Base-by-base conservation (phyloP, 1,140 invertebrate genomes). In the Hestina assimilis region DNA sequence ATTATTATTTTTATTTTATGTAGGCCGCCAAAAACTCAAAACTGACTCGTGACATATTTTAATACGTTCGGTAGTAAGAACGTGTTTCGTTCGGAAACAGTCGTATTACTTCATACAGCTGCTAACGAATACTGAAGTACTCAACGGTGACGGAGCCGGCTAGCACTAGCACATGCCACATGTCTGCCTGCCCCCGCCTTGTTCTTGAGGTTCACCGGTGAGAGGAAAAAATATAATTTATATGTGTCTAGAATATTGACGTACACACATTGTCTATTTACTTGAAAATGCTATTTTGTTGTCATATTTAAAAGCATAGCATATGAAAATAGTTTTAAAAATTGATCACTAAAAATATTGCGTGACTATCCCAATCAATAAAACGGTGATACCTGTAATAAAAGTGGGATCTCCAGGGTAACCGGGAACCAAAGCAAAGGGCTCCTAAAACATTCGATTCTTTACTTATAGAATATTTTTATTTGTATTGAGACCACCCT, bases 361-460 rank as follows among this genome's bases (percentile, higher is more conserved):
- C 69, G 63, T 64, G 66, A 54, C 54, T 54, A 26, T 12, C 24
- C 14, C 53, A 63, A 77, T 80, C 74, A 65, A 80, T 76, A 76
- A n/a, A 38, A 41, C 29, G 46, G 20, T 56, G 54, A 38, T 63
- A 55, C 29, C 47, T 8, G 42, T 46, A 21, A 14, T 53, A 59
- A 65, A 38, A 33, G 24, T 43, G 59, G 75, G 72, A 81, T 83
- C 64, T 64, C 75, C 75, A 65, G 59, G 78, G 78, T 69, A 66
- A 83, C 80, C 68, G 52, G 59, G 63, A 73, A 54, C 41, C 69
- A 75, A 71, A 81, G 42, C 43, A 53, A 42, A 21, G 31, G 55
- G 9, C 14, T 15, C n/a, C 9, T n/a, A 6, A 42, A 20, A 11
- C 29, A 33, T 33, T 33, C 14, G 29, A n/a, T n/a, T n/a, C n/a